Conservation (phyloP, 2,797 vertebrate genomes). For the Typhlichthys subterraneus region DNA sequence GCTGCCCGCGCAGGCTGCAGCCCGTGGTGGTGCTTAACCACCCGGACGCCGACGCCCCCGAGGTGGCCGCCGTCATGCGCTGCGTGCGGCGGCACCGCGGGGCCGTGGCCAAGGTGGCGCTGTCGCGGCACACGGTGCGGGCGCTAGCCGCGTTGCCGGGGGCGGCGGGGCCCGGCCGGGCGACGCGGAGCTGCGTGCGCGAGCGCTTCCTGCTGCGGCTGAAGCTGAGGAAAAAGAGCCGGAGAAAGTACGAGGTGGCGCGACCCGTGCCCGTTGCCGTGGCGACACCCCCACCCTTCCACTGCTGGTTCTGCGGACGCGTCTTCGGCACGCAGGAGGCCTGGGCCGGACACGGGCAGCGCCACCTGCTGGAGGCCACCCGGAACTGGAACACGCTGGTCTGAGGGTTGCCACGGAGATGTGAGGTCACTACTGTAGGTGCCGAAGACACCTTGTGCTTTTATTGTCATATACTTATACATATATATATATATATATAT, state of each 20-base stretch:
- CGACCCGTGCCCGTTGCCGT: constrained; percentile 81
- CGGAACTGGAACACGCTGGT: constrained; percentile 93
- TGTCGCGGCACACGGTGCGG: constrained; percentile 89
- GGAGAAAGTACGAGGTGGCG: constrained; percentile 95
- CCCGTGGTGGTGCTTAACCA: constrained; percentile 98
- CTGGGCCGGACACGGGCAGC: constrained; percentile 97
- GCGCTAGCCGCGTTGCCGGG: constrained; percentile 52
- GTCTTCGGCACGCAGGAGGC: constrained; percentile 95
- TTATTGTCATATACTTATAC: neutral
- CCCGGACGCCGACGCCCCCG: constrained; percentile 93
- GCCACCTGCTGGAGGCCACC: constrained; percentile 97
- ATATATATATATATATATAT: too few relatives aligned
- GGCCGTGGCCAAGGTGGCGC: constrained; percentile 87
- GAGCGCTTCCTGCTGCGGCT: constrained; percentile 95
- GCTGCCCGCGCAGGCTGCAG: constrained; percentile 92
- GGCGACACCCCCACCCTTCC: constrained; percentile 81
- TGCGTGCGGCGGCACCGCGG: constrained; percentile 82
- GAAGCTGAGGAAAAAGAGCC: constrained; percentile 93
- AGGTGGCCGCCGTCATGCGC: constrained; percentile 93
- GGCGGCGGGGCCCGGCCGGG: constrained; percentile 59
- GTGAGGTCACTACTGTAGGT: constrained; percentile 45
- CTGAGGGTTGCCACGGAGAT: constrained; percentile 43
- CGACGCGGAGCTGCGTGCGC: constrained; percentile 81
- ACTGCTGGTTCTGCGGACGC: constrained; percentile 97
- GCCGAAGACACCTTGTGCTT: constrained; percentile 47